phyloP scores from a whole-genome alignment of 2,888 invertebrate species.

The Acrobasis repandana region DNA sequence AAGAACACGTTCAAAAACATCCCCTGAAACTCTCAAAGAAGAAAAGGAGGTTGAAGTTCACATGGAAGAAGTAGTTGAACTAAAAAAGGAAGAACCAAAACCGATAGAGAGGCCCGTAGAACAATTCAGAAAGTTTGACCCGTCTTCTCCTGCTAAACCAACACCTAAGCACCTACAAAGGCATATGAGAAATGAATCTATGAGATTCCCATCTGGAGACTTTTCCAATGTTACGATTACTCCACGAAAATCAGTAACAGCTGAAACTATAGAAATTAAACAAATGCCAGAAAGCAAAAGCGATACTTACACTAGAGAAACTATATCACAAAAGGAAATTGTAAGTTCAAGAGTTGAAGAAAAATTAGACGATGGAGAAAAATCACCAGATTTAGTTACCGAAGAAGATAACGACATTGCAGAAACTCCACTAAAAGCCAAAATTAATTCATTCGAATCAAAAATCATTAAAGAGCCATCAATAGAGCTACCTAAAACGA shows the following conservation, averaged over 20 bases:
- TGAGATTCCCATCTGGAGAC: constrained; percentile 80
- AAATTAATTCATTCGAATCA: constrained; percentile 76
- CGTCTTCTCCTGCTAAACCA: constrained; percentile 75
- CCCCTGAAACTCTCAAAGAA: constrained; percentile 65
- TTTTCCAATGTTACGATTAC: constrained; percentile 79
- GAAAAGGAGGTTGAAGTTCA: constrained; percentile 51
- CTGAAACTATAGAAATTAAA: constrained; percentile 73
- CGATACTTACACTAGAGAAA: constrained; percentile 60
- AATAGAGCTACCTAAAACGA: constrained; percentile 66
- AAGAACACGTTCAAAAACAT: constrained; percentile 65
- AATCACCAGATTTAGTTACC: constrained; percentile 67
- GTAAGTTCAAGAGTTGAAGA: constrained; percentile 80
- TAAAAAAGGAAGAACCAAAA: constrained; percentile 60
- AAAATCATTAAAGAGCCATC: constrained; percentile 71
- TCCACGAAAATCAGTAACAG: constrained; percentile 67
- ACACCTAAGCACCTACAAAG: constrained; percentile 79
- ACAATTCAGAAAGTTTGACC: constrained; percentile 73
- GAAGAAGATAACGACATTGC: constrained; percentile 75
- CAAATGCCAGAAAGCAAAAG: constrained; percentile 53
- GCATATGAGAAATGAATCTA: constrained; percentile 80
- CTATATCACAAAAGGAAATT: constrained; percentile 74
- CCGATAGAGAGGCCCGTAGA: constrained; percentile 61
- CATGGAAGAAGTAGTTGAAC: constrained; percentile 47
- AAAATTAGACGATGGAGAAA: constrained; percentile 76
- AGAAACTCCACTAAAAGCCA: constrained; percentile 72